A percentile compares a stretch with the other conserved stretches of the same genome.
Evolutionary conservation across 2,888 invertebrate species (phyloP).

Genomic region (Melanophora roralis): DNA sequence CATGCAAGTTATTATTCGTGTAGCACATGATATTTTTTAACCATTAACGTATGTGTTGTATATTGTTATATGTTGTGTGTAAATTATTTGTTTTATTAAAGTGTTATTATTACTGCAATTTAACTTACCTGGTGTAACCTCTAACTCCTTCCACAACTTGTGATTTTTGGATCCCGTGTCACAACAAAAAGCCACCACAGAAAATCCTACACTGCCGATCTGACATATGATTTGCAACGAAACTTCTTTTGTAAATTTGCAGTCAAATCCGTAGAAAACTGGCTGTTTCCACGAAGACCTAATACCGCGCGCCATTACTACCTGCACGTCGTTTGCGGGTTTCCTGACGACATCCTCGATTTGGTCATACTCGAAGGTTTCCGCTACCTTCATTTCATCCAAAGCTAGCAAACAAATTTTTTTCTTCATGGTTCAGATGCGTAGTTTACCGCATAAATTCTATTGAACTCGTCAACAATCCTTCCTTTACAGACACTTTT

Average conservation of each 20-base stretch:
- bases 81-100: no score
- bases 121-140: no score
- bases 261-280: neutral
- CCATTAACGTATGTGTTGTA: no score
- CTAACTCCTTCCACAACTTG: no score
- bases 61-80: no score
- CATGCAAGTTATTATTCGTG: no score
- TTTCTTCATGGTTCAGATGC: neutral
- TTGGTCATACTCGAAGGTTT: neutral
- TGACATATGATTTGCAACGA: no score
- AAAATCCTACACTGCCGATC: no score
- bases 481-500: neutral
- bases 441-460: neutral
- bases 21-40: no score
- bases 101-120: no score
- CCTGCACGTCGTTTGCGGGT: neutral
- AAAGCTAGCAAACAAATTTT: neutral
- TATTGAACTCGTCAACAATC: neutral
- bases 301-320: neutral
- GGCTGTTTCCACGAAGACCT: neutral
- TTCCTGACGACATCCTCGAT: neutral
- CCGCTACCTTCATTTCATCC: neutral
- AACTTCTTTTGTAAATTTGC: neutral
- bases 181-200: no score
- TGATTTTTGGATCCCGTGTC: no score